phyloP scores from a whole-genome alignment of 2,113 vertebrate species.

The Synodontis membranacea region DNA sequence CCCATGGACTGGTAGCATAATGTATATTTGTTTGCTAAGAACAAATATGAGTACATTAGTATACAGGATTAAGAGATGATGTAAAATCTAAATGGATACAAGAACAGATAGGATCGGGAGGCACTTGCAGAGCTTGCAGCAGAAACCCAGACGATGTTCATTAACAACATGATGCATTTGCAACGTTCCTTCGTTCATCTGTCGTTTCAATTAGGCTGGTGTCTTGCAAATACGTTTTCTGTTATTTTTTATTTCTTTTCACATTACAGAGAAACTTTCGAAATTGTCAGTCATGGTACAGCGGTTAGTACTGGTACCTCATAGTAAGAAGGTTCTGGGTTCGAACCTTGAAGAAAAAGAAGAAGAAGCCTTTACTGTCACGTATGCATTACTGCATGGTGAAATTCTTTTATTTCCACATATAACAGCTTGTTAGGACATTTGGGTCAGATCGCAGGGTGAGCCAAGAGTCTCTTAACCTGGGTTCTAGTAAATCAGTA shows the following conservation, averaged over 20 bases:
- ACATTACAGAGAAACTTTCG: neutral
- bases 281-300: neutral
- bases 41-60: neutral
- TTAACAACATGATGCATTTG: neutral
- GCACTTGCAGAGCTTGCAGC: neutral
- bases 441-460: too few species aligned
- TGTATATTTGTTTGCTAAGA: neutral
- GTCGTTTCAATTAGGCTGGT: neutral
- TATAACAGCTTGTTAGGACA: too few species aligned
- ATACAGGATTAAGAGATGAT: neutral
- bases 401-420: too few species aligned
- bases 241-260: neutral
- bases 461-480: too few species aligned
- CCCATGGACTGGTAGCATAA: neutral
- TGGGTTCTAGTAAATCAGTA: too few species aligned
- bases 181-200: neutral
- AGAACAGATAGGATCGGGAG: neutral
- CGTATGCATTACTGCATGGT: too few species aligned
- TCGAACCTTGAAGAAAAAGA: too few species aligned
- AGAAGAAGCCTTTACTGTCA: too few species aligned
- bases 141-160: neutral
- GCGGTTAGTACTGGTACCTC: too few species aligned
- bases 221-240: too few species aligned
- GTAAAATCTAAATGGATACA: neutral
- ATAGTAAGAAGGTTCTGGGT: too few species aligned